Conservation (phyloP, 1,140 invertebrate species). For the Ephestia elutella region DNA sequence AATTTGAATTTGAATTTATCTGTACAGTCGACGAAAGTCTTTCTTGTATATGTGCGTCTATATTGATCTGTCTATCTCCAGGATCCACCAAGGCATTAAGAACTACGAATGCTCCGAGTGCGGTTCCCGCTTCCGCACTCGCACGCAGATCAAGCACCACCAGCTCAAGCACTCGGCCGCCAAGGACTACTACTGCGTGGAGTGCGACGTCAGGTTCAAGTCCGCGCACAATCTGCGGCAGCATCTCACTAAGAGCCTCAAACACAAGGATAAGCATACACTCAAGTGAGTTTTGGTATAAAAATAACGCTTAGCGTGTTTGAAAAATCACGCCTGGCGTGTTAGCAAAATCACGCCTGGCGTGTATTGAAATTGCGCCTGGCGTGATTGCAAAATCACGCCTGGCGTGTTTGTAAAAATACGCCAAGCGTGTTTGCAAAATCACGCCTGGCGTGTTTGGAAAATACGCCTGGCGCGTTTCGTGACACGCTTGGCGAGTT, state of each 20-base stretch:
- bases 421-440: background rate
- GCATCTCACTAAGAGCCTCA: conserved; percentile 44
- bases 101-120: conserved; percentile 53
- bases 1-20: no score
- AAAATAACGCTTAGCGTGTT: background rate
- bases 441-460: no score
- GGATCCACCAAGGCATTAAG: conserved; percentile 58
- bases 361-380: no score
- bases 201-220: conserved; percentile 63
- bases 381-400: no score
- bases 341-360: no score
- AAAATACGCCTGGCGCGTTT: no score
- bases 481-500: no score
- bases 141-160: conserved; percentile 55
- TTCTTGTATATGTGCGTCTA: no score
- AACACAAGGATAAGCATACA: conserved; percentile 48
- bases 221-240: conserved; percentile 46
- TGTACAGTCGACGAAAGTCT: no score
- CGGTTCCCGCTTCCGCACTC: conserved; percentile 43
- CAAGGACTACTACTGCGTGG: conserved; percentile 62
- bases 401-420: no score
- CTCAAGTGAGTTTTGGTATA: conserved; percentile 38
- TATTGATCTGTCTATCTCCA: conserved; percentile 9
- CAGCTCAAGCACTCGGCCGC: conserved; percentile 46
- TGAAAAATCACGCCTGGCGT: no score